Conservation (phyloP, 2,797 vertebrate species). For the Tadarida brasiliensis region DNA sequence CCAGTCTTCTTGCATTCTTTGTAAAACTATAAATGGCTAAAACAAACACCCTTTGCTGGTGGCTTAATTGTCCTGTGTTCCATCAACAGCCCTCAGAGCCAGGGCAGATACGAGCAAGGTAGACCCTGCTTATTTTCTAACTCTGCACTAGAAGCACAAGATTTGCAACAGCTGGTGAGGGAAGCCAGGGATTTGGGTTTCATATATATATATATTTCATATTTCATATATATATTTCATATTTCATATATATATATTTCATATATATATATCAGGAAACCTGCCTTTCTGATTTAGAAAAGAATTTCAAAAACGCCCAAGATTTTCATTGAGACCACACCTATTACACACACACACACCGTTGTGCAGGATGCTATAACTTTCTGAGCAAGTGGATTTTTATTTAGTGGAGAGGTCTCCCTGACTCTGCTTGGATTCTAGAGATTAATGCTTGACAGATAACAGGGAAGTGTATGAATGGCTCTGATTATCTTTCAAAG, state of each 20-base stretch:
- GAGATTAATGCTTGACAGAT: background rate
- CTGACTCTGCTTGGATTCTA: background rate
- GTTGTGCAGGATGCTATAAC: background rate
- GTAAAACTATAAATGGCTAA: conserved; percentile 11
- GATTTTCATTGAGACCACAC: background rate
- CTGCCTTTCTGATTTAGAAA: conserved; percentile 37
- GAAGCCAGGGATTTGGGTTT: background rate
- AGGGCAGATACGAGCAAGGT: conserved; percentile 36
- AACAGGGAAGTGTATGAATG: background rate
- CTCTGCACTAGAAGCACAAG: background rate
- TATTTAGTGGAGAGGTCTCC: background rate
- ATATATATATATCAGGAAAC: background rate
- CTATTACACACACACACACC: background rate
- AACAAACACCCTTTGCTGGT: conserved; percentile 17
- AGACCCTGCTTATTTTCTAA: conserved; percentile 45
- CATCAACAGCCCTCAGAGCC: background rate
- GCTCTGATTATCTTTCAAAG: conserved; percentile 12
- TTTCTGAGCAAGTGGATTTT: conserved; percentile 36
- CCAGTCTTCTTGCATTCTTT: background rate
- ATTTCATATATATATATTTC: no score
- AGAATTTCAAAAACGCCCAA: background rate
- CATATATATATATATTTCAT: no score
- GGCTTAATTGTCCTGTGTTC: background rate
- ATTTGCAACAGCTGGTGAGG: background rate
- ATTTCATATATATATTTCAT: no score